Conservation (phyloP, 2,113 vertebrate genomes). For the Struthidea cinerea region DNA sequence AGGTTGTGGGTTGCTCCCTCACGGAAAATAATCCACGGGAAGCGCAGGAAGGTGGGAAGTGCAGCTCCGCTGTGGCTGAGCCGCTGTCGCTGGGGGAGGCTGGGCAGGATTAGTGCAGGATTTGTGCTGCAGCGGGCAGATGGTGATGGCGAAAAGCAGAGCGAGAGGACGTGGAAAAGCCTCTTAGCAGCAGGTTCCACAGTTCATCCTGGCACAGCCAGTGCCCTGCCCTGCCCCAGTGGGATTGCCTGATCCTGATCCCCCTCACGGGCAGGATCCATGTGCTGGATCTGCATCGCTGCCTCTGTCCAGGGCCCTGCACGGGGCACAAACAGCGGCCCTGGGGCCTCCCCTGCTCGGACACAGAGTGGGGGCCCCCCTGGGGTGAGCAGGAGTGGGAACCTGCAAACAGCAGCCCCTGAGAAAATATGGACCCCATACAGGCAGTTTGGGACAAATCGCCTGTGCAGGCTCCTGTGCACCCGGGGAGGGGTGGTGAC, state of each 20-base stretch:
- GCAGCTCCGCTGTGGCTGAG: neutral
- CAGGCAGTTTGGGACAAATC: accelerated
- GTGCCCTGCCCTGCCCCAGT: neutral
- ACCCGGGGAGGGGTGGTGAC: neutral
- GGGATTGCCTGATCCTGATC: neutral
- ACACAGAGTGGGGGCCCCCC: neutral
- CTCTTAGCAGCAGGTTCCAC: neutral
- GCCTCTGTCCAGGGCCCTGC: neutral
- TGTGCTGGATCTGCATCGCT: neutral
- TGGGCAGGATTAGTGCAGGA: slow-evolving; percentile 7
- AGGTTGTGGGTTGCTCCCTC: neutral
- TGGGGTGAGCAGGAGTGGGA: neutral
- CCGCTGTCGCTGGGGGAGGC: accelerated
- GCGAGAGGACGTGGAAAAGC: neutral
- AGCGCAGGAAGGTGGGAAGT: neutral
- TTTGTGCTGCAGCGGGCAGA: neutral
- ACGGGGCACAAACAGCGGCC: neutral
- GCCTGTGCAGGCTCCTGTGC: neutral
- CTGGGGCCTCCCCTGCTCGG: neutral
- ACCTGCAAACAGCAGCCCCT: neutral
- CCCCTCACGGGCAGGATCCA: accelerated
- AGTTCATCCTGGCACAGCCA: neutral
- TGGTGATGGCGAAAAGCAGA: neutral
- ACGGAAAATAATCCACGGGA: accelerated
- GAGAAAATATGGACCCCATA: neutral